These are phyloP conservation scores for Gymnoscelis rufifasciata DNA, from an alignment of 2,888 invertebrate species.

Conservation along the genomic window DNA sequence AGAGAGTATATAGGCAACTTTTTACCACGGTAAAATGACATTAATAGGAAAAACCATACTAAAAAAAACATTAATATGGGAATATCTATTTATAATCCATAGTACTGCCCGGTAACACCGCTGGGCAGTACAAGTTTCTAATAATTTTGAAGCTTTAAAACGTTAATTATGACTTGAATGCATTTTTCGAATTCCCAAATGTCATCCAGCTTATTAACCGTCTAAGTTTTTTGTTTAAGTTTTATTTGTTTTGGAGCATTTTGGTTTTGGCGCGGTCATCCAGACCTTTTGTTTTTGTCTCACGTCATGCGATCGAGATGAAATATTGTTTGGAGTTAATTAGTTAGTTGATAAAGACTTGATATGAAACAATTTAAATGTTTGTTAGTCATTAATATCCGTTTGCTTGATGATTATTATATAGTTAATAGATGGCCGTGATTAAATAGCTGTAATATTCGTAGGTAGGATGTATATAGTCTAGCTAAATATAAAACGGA, in stretches of 20 bases:
- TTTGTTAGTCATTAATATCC: slow-evolving; percentile 9
- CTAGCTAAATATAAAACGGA: no score
- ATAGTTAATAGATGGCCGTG: no score
- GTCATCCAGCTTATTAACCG: slow-evolving; percentile 79
- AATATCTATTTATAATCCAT: no score
- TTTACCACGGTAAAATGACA: no score
- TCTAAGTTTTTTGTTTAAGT: slow-evolving; percentile 72
- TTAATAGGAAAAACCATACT: no score
- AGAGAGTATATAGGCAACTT: no score
- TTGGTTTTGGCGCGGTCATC: slow-evolving; percentile 77
- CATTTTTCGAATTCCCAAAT: slow-evolving; percentile 77
- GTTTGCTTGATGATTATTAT: no score
- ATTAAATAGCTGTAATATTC: no score
- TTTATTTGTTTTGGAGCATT: slow-evolving; percentile 75
- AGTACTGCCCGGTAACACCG: no score
- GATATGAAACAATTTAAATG: slow-evolving; percentile 46
- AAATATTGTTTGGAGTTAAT: slow-evolving; percentile 77
- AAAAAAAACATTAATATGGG: no score
- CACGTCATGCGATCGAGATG: slow-evolving; percentile 69
- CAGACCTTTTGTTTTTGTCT: slow-evolving; percentile 71
- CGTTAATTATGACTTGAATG: slow-evolving; percentile 74
- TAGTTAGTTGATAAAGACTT: slow-evolving; percentile 65
- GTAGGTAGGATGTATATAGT: no score
- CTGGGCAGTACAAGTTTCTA: slow-evolving; percentile 56
- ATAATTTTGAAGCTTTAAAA: slow-evolving; percentile 61